Evolutionary conservation across 1,140 invertebrate species (phyloP), one percentile per base, ranked within the genome.

Genomic region (Antheraea pernyi): DNA sequence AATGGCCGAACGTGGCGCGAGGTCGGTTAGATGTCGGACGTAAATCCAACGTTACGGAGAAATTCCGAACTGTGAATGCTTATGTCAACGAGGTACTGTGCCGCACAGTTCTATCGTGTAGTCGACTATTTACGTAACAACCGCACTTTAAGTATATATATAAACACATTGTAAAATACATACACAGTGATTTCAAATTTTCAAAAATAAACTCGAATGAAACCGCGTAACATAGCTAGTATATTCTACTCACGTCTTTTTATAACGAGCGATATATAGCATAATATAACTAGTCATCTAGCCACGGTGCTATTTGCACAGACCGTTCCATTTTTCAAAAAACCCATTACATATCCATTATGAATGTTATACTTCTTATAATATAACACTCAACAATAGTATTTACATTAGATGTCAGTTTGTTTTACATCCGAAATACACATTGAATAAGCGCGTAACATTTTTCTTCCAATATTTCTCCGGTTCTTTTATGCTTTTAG

Each of bases 351-450:
- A 90, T 82, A 81, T 80, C 85, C 82, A 90, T 91, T 90, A 86
- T 79, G 72, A 79, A 86, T 81, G 84, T 88, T 82, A 88, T 86
- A 86, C 84, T 85, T 84, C 81, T 78, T 75, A 81, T 86, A 84
- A 87, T 84, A 30, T 4, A 89, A 84, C 83, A 78, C 78, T 74
- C 75, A 81, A 91, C 89, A 92, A 92, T 88, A 86, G 81, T 92
- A 91, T 92, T 92, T 91, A 92, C 88, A 92, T 92, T 89, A 82
- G 83, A 88, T 90, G 89, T 92, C 86, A 92, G 88, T 91, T 88
- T 91, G 88, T 92, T 92, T 90, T 89, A 91, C 86, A 89, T 90
- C 83, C 83, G 81, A 89, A 90, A 89, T 84, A 86, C 84, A 78
- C 81, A 84, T 84, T 89, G 84, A 90, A 89, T 86, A 79, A 82